phyloP scores from a whole-genome alignment of 2,113 vertebrate species.

The Istiophorus platypterus region DNA sequence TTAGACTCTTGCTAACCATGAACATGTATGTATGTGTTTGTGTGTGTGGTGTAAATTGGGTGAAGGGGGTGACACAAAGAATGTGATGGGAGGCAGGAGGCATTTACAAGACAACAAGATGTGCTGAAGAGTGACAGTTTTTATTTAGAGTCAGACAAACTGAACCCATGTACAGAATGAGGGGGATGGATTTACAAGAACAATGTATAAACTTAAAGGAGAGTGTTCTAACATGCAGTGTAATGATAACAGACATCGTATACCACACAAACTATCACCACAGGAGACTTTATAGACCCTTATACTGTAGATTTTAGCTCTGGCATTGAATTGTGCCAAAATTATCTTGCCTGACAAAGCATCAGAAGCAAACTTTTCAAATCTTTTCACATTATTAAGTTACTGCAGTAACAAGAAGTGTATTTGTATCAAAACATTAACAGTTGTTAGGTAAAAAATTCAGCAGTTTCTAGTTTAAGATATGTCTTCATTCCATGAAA shows the following conservation, averaged over 20 bases:
- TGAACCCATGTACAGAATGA: conserved; percentile 40
- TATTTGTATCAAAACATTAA: neutral
- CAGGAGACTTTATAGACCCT: neutral
- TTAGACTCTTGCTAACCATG: neutral
- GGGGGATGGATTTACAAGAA: conserved; percentile 37
- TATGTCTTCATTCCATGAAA: neutral
- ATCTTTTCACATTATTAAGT: neutral
- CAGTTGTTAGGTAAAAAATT: neutral
- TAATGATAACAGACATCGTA: conserved; percentile 25
- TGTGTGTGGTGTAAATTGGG: neutral
- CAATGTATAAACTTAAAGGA: conserved; percentile 6
- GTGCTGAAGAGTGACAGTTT: conserved; percentile 33
- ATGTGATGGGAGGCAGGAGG: conserved; percentile 31
- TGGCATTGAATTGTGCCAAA: neutral
- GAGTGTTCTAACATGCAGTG: neutral
- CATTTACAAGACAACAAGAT: conserved; percentile 47
- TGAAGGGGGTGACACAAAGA: conserved; percentile 1
- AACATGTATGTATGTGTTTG: neutral
- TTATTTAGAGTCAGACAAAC: conserved; percentile 54
- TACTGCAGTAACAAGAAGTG: neutral
- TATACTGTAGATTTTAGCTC: neutral
- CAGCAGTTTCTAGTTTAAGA: neutral
- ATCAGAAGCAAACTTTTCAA: neutral
- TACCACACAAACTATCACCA: neutral
- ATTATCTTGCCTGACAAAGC: neutral